phyloP scores from a whole-genome alignment of 2,797 vertebrate genomes.

The Coregonus ussuriensis region DNA sequence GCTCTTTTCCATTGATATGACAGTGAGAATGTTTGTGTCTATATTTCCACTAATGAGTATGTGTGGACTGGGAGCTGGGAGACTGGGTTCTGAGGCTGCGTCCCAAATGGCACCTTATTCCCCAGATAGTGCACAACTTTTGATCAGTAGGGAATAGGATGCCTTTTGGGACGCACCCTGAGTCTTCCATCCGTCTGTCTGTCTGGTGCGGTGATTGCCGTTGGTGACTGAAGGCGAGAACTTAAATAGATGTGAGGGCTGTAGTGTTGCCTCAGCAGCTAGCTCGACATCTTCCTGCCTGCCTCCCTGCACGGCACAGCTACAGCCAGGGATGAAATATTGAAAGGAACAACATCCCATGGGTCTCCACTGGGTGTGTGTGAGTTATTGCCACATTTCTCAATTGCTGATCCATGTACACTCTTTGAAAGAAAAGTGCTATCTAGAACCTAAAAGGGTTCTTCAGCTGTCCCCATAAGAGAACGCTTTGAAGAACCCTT shows the following conservation, averaged over 20 bases:
- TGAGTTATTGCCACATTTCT: constrained; percentile 26
- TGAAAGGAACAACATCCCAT: constrained; percentile 37
- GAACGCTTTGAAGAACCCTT: too few relatives aligned
- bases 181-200: constrained; percentile 3
- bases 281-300: constrained; percentile 39
- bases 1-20: constrained; percentile 45
- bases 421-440: too few relatives aligned
- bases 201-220: constrained; percentile 45
- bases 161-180: background rate
- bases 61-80: constrained; percentile 34
- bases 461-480: too few relatives aligned
- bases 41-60: constrained; percentile 44
- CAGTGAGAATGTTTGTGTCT: constrained; percentile 46
- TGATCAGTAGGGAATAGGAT: background rate
- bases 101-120: background rate
- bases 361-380: constrained; percentile 4
- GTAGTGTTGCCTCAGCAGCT: constrained; percentile 27
- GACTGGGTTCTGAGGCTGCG: constrained; percentile 15
- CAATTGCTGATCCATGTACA: constrained; percentile 2
- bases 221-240: constrained; percentile 10
- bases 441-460: too few relatives aligned
- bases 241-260: constrained; percentile 35
- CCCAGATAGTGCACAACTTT: background rate
- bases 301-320: constrained; percentile 8
- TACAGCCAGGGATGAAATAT: constrained; percentile 49